phyloP scores from a whole-genome alignment of 30 jellyfish, hydroid and myxozoan species.

The Aurelia sp. region DNA sequence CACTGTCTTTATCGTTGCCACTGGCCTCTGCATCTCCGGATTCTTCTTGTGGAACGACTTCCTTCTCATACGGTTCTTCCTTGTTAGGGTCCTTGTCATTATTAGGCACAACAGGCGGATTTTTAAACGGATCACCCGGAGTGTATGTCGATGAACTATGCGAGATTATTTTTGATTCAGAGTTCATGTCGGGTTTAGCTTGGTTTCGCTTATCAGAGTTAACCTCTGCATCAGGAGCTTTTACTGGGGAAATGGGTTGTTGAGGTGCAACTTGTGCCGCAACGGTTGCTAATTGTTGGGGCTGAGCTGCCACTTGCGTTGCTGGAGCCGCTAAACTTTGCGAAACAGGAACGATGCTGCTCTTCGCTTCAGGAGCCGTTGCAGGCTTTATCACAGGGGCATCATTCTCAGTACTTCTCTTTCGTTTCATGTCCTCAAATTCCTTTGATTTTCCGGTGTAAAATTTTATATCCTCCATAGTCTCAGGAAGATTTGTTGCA shows the following conservation, averaged over 20 bases:
- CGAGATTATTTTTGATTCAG: conserved; percentile 69
- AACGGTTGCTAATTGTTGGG: neutral
- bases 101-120: neutral
- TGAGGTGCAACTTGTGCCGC: conserved; percentile 19
- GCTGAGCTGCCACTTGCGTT: conserved; percentile 10
- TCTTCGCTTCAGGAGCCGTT: neutral
- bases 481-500: conserved; percentile 45
- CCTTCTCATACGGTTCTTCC: neutral
- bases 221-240: neutral
- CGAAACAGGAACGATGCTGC: conserved; percentile 2
- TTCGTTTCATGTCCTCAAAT: conserved; percentile 67
- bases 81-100: neutral
- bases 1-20: conserved; percentile 14
- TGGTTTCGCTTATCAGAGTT: conserved; percentile 3
- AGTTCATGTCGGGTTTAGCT: conserved; percentile 40
- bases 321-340: neutral
- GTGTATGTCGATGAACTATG: conserved; percentile 68
- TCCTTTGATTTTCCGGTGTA: conserved; percentile 59
- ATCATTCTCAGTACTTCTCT: conserved; percentile 60
- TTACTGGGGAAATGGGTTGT: neutral
- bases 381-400: neutral
- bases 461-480: conserved; percentile 62
- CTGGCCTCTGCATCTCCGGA: conserved; percentile 3
- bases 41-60: neutral
- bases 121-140: conserved; percentile 42